phyloP scores from a whole-genome alignment of 2,113 vertebrate species.

The Stigmatopora nigra region DNA sequence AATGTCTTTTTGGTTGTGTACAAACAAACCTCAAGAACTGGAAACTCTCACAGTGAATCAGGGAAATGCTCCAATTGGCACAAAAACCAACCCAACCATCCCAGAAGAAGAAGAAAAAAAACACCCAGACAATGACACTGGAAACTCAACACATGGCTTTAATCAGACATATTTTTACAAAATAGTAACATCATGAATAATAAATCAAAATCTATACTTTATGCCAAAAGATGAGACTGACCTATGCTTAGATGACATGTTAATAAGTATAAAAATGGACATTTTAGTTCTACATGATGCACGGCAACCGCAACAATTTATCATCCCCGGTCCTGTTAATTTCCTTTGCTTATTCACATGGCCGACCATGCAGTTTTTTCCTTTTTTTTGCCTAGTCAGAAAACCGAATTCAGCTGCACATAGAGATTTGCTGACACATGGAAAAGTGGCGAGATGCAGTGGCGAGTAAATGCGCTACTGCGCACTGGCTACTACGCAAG shows the following conservation, averaged over 20 bases:
- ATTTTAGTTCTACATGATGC: conserved; percentile 5
- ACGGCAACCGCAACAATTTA: not conserved
- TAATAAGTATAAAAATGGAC: conserved; percentile 8
- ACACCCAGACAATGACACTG: conserved; percentile 1
- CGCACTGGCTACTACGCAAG: no score
- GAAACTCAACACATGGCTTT: not conserved
- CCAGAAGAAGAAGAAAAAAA: not conserved
- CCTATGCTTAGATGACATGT: conserved; percentile 44
- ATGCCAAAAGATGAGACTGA: conserved; percentile 35
- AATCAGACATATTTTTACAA: not conserved
- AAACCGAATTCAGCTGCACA: conserved; percentile 11
- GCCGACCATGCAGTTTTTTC: conserved; percentile 10
- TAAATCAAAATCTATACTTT: not conserved
- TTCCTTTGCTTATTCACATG: conserved; percentile 9
- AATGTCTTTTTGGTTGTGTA: conserved; percentile 1
- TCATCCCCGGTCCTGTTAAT: not conserved
- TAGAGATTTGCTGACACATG: conserved; percentile 17
- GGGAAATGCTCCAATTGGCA: not conserved
- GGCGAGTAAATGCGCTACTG: not conserved
- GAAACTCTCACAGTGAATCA: not conserved
- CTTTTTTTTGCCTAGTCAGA: conserved; percentile 14
- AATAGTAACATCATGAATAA: not conserved
- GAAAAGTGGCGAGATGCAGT: not conserved
- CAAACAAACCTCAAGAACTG: not conserved
- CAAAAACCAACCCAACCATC: not conserved